phyloP scores from a whole-genome alignment of 1,140 invertebrate species.

The Drosophila arawakana region DNA sequence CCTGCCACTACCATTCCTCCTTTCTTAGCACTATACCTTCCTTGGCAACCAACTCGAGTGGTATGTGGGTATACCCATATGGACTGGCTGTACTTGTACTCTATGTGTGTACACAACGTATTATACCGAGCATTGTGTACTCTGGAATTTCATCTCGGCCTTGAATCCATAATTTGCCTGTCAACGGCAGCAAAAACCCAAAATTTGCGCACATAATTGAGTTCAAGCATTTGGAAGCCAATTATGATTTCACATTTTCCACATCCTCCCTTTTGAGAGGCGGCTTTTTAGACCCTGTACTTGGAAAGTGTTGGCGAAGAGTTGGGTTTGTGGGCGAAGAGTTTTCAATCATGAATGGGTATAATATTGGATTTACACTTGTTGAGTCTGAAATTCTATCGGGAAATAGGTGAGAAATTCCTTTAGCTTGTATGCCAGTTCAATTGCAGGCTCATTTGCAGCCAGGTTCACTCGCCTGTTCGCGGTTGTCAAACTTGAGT shows the following conservation, averaged over 20 bases:
- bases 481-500: neutral
- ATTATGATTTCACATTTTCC: constrained; percentile 79
- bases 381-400: too few species aligned
- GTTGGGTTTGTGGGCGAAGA: too few species aligned
- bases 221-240: constrained; percentile 82
- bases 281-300: too few species aligned
- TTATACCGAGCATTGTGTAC: constrained; percentile 8
- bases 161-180: constrained; percentile 83
- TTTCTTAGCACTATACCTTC: too few species aligned
- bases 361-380: too few species aligned
- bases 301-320: too few species aligned
- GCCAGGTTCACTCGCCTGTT: too few species aligned
- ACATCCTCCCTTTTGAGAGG: neutral
- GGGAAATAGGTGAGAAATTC: too few species aligned
- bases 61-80: constrained; percentile 4
- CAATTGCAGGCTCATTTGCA: too few species aligned
- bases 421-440: too few species aligned
- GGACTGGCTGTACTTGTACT: constrained; percentile 2
- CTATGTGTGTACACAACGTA: constrained; percentile 2
- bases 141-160: constrained; percentile 39
- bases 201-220: constrained; percentile 80
- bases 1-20: neutral
- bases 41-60: neutral
- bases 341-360: too few species aligned
- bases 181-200: constrained; percentile 66